These are phyloP conservation scores for Cardinalis cardinalis DNA, from an alignment of 2,113 vertebrate genomes.

Conservation along the genomic window DNA sequence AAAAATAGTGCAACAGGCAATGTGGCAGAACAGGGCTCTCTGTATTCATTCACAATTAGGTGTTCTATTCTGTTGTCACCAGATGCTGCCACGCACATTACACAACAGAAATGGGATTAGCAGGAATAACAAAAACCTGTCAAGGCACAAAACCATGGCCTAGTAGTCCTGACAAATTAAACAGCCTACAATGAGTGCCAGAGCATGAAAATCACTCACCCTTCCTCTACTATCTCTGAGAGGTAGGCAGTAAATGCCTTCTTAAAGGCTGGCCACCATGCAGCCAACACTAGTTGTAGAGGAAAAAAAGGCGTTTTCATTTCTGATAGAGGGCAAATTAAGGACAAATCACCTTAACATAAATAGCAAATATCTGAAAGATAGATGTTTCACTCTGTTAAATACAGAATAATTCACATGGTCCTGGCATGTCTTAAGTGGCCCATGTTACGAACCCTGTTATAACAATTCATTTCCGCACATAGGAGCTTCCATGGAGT, in stretches of 20 bases:
- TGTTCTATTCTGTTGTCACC: constrained; percentile 70
- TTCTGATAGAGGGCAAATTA: background rate
- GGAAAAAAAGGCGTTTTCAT: background rate
- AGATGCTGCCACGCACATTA: constrained; percentile 68
- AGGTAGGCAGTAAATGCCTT: constrained; percentile 30
- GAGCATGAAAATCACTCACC: constrained; percentile 65
- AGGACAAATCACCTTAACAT: background rate
- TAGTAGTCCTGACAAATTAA: constrained; percentile 67
- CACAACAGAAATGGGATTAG: constrained; percentile 69
- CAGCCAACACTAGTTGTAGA: background rate
- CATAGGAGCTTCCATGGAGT: background rate
- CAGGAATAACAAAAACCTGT: constrained; percentile 67
- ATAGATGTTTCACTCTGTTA: background rate
- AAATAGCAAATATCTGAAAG: background rate
- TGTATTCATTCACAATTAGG: constrained; percentile 68
- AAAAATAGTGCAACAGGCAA: constrained; percentile 64
- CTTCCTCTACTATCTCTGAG: constrained; percentile 53
- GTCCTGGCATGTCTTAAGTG: background rate
- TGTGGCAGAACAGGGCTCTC: constrained; percentile 56
- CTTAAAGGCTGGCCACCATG: constrained; percentile 43
- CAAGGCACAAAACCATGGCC: constrained; percentile 63
- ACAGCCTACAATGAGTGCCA: constrained; percentile 57
- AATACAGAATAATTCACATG: background rate
- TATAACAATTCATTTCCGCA: background rate
- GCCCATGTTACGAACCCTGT: background rate